Percentiles rank a stretch among this genome's conserved stretches.
Conservation (phyloP, 2,797 vertebrate species). For the Arnoldichthys spilopterus region DNA sequence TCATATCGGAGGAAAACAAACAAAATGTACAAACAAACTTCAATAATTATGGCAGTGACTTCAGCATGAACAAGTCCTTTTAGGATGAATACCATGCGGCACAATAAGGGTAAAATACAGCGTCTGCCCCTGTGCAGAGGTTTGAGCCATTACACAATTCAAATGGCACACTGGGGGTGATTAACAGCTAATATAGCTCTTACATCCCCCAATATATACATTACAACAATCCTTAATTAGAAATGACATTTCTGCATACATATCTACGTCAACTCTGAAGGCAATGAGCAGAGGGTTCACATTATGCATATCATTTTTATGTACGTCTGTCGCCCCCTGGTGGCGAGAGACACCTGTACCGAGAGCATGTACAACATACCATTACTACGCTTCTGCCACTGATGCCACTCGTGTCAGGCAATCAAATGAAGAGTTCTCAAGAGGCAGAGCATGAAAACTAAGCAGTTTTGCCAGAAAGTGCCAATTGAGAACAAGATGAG, state of each 20-base stretch:
- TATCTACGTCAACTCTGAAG: conserved; percentile 11
- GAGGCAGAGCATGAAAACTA: conserved; percentile 19
- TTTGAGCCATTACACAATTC: background rate
- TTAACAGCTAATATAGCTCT: conserved; percentile 1
- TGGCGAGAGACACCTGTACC: conserved; percentile 12
- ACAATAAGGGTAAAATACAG: conserved; percentile 50
- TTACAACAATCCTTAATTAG: background rate
- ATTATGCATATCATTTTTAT: too few relatives aligned
- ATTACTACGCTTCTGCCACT: background rate
- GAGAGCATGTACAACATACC: background rate
- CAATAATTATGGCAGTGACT: conserved; percentile 56
- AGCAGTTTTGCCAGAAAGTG: background rate
- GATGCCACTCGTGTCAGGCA: conserved; percentile 20
- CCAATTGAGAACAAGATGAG: background rate
- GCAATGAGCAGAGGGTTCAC: background rate
- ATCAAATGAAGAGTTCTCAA: conserved; percentile 24
- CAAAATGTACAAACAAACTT: conserved; percentile 42
- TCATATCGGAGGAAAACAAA: conserved; percentile 22
- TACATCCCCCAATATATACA: background rate
- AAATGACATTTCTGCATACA: background rate
- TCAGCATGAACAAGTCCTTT: conserved; percentile 31
- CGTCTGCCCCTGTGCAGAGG: conserved; percentile 13
- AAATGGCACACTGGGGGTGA: background rate
- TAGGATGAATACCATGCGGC: conserved; percentile 32
- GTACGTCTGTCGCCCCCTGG: conserved; percentile 21